Base-by-base conservation (phyloP, 2,888 invertebrate genomes). In the Tetragonisca angustula region DNA sequence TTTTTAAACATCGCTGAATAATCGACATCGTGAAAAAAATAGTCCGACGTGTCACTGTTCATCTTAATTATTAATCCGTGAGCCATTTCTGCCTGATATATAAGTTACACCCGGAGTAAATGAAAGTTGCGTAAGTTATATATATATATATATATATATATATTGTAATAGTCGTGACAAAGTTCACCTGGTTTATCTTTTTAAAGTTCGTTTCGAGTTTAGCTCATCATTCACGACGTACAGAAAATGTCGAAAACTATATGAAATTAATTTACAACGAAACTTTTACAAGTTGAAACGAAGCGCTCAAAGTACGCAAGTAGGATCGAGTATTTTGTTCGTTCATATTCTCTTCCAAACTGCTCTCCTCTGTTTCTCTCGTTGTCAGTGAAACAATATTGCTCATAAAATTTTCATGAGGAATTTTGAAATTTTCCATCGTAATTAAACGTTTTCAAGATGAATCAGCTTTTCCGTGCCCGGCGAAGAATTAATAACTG, bases 1-100 rank as follows among this genome's bases (percentile, higher is more conserved):
- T 19, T 11, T 6, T 24, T 6, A 21, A 64, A 19, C 49, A 80
- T 49, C 24, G 24, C 43, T 72, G 72, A 72, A 72, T 77, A 77
- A 72, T 77, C 24, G 21, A 77, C 4, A 32, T 32, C 19, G 24
- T 68, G 54, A 36, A 43, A 72, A 27, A 61, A 52, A n/a, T 52
- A 61, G 4, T 0, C 3, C 21, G 5, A 19, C 17, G 17, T 36
- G 36, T 36, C 36, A n/a, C 2, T 17, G 24, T 52, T 54, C n/a
- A 11, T 13, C 32, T 43, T n/a, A 71, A 77, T 64, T 52, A 72
- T 77, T 77, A 72, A 64, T 64, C 2, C 43, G 6, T n/a, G 6
- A 64, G 49, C 27, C 54, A 72, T 54, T 72, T 54, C 27, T 65
- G 13, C 5, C 24, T 54, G 36, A 62, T 70, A 49, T 21, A 50